Evolutionary conservation across 2,113 vertebrate species (phyloP), one percentile per base, ranked within the genome.

Genomic region (Athene noctua): DNA sequence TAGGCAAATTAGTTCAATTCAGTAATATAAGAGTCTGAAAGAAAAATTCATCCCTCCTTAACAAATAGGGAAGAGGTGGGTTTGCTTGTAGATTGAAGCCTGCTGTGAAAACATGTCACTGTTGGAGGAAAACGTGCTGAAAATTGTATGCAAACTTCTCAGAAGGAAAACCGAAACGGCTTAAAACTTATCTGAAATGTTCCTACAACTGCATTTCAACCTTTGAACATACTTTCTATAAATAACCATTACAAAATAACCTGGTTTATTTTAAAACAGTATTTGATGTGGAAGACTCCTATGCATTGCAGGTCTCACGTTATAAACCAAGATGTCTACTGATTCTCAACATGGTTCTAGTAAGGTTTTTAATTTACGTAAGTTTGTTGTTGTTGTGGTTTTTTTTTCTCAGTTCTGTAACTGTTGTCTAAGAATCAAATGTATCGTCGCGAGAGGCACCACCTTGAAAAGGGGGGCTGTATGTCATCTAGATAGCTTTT

Each of bases 251-350:
- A 27, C 75, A 47, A 51, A 63, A 21, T 15, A 42, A 2, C 20
- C 19, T 5, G 1, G 6, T 52, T 38, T 82, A 9, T 42, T 57
- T 72, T 8, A 49, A 65, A 71, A 3, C 1, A 26, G 15, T 4
- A 29, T 13, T 62, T 84, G n/a, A 55, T 21, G n/a, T 15, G 54
- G 16, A 34, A 11, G 23, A n/a, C 44, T 67, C 8, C 13, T 12
- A 0, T 42, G 2, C 4, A 7, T 2, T 10, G 42, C 11, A 46
- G 11, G 14, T 13, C 21, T 49, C 9, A 9, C 0, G 1, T 25
- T 52, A 19, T 2, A 46, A 55, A 23, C 55, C n/a, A 32, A 38
- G 40, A 63, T 19, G 55, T 40, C 57, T 9, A 7, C 57, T 11
- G 22, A 25, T 15, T 21, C 16, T 29, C 30, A 5, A 27, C 2